phyloP scores from a whole-genome alignment of 2,797 vertebrate species.

The Apodemus agrarius region DNA sequence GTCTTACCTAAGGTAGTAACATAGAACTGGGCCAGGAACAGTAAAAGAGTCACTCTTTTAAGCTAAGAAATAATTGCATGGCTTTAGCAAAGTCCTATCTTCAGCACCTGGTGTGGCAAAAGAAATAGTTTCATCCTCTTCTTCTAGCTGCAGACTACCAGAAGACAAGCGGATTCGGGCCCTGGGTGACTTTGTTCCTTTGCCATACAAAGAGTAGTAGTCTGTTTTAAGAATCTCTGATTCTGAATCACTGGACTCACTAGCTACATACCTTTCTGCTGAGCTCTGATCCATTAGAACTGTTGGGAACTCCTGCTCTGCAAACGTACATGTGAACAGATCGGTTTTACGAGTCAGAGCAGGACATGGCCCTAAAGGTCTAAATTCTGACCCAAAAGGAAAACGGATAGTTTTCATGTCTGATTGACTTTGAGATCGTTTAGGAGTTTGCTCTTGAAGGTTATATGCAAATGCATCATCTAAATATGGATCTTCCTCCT shows the following conservation, averaged over 20 bases:
- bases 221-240: constrained; percentile 92
- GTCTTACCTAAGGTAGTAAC: constrained; percentile 33
- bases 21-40: not conserved
- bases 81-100: constrained; percentile 72
- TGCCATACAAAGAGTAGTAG: constrained; percentile 90
- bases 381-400: constrained; percentile 92
- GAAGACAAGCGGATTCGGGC: constrained; percentile 94
- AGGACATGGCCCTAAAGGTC: constrained; percentile 93
- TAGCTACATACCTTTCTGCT: constrained; percentile 84
- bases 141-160: constrained; percentile 95
- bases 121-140: constrained; percentile 90
- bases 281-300: constrained; percentile 82
- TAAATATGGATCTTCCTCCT: constrained; percentile 49
- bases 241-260: constrained; percentile 95
- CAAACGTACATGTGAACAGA: constrained; percentile 62
- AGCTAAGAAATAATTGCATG: constrained; percentile 85
- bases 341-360: constrained; percentile 88
- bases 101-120: constrained; percentile 43
- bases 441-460: constrained; percentile 88
- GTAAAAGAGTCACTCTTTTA: constrained; percentile 69
- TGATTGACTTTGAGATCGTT: constrained; percentile 92
- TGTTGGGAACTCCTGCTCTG: constrained; percentile 84
- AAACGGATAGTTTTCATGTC: constrained; percentile 92
- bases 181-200: constrained; percentile 85
- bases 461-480: constrained; percentile 69